Conservation (phyloP, 1,140 invertebrate species). For the Pseudomyrmex pallidus region DNA sequence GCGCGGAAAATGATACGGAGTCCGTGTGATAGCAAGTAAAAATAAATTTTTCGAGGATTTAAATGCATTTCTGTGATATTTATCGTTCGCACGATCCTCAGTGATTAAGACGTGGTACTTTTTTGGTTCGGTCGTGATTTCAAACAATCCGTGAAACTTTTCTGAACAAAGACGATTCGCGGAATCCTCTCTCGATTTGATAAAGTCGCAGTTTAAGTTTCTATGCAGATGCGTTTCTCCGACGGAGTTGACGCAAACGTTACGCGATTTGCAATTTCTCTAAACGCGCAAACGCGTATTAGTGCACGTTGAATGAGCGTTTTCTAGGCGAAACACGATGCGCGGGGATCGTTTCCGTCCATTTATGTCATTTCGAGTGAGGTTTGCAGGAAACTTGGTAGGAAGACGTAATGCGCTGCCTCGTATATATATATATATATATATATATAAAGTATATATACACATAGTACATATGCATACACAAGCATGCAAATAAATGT, state of each 20-base stretch:
- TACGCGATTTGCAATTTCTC: slow-evolving; percentile 57
- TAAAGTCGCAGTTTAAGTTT: neutral
- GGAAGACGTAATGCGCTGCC: slow-evolving; percentile 37
- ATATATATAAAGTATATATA: too few species aligned
- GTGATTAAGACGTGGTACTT: neutral
- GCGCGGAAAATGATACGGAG: neutral
- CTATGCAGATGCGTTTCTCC: neutral
- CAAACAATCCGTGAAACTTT: neutral
- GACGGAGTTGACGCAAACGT: slow-evolving; percentile 1
- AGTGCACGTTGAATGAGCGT: slow-evolving; percentile 57
- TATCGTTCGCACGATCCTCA: too few species aligned
- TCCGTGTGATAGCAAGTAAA: neutral
- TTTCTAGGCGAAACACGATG: slow-evolving; percentile 52
- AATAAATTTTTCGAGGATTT: neutral
- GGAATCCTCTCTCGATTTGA: neutral
- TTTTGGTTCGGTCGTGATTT: neutral
- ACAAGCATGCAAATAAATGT: slow-evolving; percentile 51
- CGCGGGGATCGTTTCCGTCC: slow-evolving; percentile 55
- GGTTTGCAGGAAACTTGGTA: slow-evolving; percentile 56
- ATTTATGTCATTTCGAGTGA: slow-evolving; percentile 56
- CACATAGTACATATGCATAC: neutral
- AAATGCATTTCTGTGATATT: too few species aligned
- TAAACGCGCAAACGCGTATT: slow-evolving; percentile 52
- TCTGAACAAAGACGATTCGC: neutral
- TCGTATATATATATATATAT: neutral